Percentiles rank a stretch among this genome's conserved stretches.
phyloP scores from a whole-genome alignment of 2,797 vertebrate genomes.

The Brachymystax lenok region DNA sequence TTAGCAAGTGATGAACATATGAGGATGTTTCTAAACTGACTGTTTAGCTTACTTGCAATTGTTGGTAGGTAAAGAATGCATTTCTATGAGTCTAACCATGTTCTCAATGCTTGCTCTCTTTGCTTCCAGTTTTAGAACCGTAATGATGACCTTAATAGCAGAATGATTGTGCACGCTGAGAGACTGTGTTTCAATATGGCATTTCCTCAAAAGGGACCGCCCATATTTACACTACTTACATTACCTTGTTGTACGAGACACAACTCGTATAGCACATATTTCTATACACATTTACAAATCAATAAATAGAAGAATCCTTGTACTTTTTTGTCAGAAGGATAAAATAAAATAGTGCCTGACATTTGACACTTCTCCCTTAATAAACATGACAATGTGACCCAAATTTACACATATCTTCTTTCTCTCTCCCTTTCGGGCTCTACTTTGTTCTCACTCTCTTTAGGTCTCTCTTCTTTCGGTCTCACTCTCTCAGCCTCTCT shows the following conservation, averaged over 20 bases:
- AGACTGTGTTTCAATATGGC: constrained; percentile 21
- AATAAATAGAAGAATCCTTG: constrained; percentile 48
- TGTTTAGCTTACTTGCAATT: constrained; percentile 32
- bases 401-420: neutral
- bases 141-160: constrained; percentile 29
- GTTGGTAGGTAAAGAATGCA: constrained; percentile 51
- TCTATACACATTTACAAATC: constrained; percentile 37
- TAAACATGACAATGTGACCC: constrained; percentile 47
- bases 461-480: too few relatives aligned
- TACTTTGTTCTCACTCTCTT: too few relatives aligned
- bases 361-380: constrained; percentile 55
- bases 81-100: constrained; percentile 25
- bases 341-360: constrained; percentile 26
- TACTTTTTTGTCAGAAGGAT: constrained; percentile 42
- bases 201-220: constrained; percentile 53
- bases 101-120: constrained; percentile 23
- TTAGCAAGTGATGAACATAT: constrained; percentile 58
- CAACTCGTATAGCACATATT: constrained; percentile 53
- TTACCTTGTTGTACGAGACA: constrained; percentile 61
- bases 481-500: too few relatives aligned
- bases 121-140: constrained; percentile 12
- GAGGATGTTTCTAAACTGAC: constrained; percentile 50
- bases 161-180: constrained; percentile 31
- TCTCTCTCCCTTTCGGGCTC: neutral
- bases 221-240: constrained; percentile 63